Evolutionary conservation across 2,888 invertebrate genomes (phyloP), one percentile per base, ranked within the genome.

Genomic region (Eledone cirrhosa): DNA sequence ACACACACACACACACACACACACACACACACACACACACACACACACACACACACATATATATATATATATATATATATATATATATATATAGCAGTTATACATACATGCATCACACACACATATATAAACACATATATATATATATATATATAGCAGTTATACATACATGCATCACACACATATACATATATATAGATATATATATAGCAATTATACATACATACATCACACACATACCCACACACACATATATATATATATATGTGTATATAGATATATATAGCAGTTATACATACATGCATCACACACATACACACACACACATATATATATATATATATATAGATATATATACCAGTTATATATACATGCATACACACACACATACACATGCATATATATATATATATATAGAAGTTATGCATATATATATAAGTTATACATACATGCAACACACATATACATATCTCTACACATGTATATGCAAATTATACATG

Each of bases 151-250:
- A n/a, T n/a, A n/a, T n/a, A n/a, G n/a, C n/a, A n/a, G n/a, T n/a
- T n/a, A n/a, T n/a, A n/a, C n/a, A n/a, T n/a, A n/a, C n/a, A n/a
- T n/a, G n/a, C n/a, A n/a, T n/a, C n/a, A n/a, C n/a, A n/a, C n/a
- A n/a, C n/a, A n/a, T n/a, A n/a, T n/a, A n/a, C n/a, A n/a, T n/a
- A n/a, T n/a, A n/a, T n/a, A n/a, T n/a, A n/a, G n/a, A n/a, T n/a
- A n/a, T n/a, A n/a, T n/a, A n/a, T n/a, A n/a, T n/a, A n/a, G n/a
- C n/a, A n/a, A 78, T 69, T n/a, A 48, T 69, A 78, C 78, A 48
- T 69, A 78, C 69, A 47, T 69, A 78, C 78, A 48, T 69, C n/a
- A 78, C 78, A 29, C 69, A 78, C 69, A 47, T 69, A 78, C 78
- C 33, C 69, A 78, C 69, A 69, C 78, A 78, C 78, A 69, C 69